Base-by-base conservation (phyloP, 2,113 vertebrate species). In the Dromiciops gliroides region DNA sequence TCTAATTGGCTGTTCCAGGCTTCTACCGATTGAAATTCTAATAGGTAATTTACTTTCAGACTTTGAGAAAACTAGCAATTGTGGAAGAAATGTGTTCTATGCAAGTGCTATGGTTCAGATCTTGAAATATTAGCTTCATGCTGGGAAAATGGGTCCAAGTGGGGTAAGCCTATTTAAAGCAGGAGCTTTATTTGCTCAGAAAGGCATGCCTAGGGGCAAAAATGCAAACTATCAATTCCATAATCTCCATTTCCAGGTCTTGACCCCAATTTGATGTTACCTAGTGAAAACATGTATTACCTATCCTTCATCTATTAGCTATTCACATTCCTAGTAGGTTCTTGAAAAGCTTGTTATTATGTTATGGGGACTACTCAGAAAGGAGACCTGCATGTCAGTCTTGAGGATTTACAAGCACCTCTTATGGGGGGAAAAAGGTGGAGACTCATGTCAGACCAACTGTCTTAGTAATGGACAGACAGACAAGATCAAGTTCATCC, bases 41-140 rank as follows among this genome's bases (percentile, higher is more conserved):
- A 92, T 75, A 93, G n/a, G n/a, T 94, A 94, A 96, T 97, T 96
- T 95, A 90, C 47, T 94, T 93, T 93, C 51, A 94, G 91, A 97
- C 60, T 92, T 95, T 67, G 26, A 94, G 91, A 95, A 97, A 93
- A 50, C 89, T 10, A 97, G 89, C 91, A 67, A 51, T 89, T 96
- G 90, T 91, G 16, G 93, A 94, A 94, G 11, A 95, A 52, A 1
- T 52, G 88, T 56, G 49, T 16, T 90, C 83, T 93, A 95, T 0
- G 89, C 91, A 92, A 95, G 25, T 31, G 88, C 49, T 92, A 31
- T 89, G 88, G 56, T 51, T 94, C 94, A 93, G 60, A 97, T 67
- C n/a, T 89, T 96, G 53, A 95, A 95, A 95, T 94, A 95, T n/a
- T 96, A 95, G 93, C 56, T 96, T 94, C n/a, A 95, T 92, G 24